phyloP scores from a whole-genome alignment of 2,888 invertebrate genomes.

The Ptilodon capucinus region DNA sequence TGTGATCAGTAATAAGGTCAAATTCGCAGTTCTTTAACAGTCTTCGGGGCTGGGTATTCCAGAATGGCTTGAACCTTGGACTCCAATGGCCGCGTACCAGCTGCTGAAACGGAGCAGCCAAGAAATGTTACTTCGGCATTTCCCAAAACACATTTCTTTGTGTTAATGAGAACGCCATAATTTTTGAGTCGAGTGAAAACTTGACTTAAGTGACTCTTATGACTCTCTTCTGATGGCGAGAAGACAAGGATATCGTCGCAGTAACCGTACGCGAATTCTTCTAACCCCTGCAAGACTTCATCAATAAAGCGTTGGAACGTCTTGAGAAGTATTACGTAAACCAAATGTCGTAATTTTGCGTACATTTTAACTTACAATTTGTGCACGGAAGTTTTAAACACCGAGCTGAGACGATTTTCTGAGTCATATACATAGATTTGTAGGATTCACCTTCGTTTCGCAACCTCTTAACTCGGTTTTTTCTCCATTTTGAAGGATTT shows the following conservation, averaged over 20 bases:
- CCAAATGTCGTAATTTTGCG: conserved; percentile 2
- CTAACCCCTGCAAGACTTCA: not conserved
- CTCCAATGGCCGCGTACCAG: not conserved
- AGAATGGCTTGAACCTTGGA: conserved; percentile 1
- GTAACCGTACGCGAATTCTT: not conserved
- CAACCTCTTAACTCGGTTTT: too few species aligned
- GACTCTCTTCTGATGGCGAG: not conserved
- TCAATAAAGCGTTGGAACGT: conserved; percentile 2
- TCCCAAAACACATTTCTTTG: conserved; percentile 3
- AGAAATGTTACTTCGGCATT: conserved; percentile 1
- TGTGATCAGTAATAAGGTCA: too few species aligned
- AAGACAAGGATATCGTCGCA: not conserved
- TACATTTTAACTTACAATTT: too few species aligned
- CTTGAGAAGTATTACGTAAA: not conserved
- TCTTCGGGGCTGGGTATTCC: conserved; percentile 1
- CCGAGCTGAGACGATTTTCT: too few species aligned
- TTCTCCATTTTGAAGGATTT: too few species aligned
- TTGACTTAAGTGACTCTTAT: conserved; percentile 1
- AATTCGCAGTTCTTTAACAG: not conserved
- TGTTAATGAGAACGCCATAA: conserved; percentile 4
- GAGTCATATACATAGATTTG: too few species aligned
- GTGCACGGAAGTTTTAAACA: too few species aligned
- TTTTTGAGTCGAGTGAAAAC: conserved; percentile 1
- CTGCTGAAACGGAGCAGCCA: not conserved
- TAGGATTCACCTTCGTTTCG: too few species aligned